Conservation (phyloP, 2,797 vertebrate genomes). For the Molossus alvarezi region DNA sequence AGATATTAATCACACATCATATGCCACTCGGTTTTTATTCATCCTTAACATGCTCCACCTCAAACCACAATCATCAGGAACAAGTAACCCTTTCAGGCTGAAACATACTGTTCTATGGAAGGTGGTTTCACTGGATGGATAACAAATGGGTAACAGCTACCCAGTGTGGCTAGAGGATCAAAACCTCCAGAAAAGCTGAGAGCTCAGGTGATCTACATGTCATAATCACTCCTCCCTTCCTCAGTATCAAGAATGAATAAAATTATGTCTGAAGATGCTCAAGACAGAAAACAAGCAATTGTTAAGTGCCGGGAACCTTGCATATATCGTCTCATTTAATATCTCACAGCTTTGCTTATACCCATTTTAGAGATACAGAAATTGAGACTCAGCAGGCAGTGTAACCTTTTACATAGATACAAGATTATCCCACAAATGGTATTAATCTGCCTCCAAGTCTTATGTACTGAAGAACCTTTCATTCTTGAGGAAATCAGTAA, state of each 20-base stretch:
- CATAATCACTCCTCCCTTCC: neutral
- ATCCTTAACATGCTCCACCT: neutral
- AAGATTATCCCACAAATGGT: neutral
- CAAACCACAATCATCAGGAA: conserved; percentile 37
- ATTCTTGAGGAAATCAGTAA: neutral
- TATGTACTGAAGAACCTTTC: neutral
- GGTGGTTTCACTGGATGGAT: neutral
- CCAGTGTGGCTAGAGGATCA: neutral
- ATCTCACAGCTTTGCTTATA: conserved; percentile 7
- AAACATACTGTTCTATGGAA: accelerated
- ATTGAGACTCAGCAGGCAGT: neutral
- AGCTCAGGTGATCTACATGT: neutral
- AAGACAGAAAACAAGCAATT: neutral
- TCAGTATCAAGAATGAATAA: neutral
- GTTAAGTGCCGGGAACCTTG: neutral
- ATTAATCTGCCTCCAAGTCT: neutral
- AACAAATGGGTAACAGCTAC: conserved; percentile 1
- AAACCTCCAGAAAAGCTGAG: neutral
- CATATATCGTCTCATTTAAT: conserved; percentile 13
- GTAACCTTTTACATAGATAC: neutral
- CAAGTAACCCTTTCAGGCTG: neutral
- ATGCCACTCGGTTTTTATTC: conserved; percentile 55
- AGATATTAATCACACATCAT: conserved; percentile 51
- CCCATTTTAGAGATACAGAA: neutral
- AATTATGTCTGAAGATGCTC: neutral